These are phyloP conservation scores for Pygoscelis adeliae DNA, from an alignment of 2,113 vertebrate genomes.

Conservation along the genomic window DNA sequence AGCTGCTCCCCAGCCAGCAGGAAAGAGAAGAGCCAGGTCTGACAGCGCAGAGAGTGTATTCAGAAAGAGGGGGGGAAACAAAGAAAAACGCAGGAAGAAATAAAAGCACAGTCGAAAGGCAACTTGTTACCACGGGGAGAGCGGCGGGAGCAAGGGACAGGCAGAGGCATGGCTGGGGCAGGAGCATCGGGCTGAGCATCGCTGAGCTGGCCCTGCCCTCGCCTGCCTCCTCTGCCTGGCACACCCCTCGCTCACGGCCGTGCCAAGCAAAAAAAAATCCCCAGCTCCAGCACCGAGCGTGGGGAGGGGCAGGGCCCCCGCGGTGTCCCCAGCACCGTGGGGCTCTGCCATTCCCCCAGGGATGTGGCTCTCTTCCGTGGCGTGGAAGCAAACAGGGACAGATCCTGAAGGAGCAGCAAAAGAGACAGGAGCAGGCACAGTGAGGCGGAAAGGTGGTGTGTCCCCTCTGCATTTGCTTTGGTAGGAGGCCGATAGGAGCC, in stretches of 20 bases:
- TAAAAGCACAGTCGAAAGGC: slow-evolving; percentile 27
- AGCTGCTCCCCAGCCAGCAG: background rate
- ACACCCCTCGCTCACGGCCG: background rate
- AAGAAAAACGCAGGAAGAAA: background rate
- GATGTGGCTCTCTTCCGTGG: background rate
- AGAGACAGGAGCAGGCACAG: slow-evolving; percentile 38
- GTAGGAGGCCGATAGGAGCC: background rate
- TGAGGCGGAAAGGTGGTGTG: background rate
- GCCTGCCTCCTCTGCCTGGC: background rate
- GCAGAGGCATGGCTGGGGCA: background rate
- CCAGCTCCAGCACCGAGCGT: background rate
- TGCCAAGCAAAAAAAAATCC: background rate
- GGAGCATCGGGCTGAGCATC: background rate
- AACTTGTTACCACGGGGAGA: background rate
- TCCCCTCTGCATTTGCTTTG: slow-evolving; percentile 4
- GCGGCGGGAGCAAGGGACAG: rapidly evolving
- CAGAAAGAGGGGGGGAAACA: background rate
- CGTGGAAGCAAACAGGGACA: background rate
- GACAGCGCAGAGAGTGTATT: slow-evolving; percentile 55
- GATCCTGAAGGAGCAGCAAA: background rate
- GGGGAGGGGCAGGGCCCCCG: background rate
- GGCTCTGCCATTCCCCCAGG: background rate
- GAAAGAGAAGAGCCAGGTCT: slow-evolving; percentile 24
- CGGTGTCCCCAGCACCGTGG: background rate
- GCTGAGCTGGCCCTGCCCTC: background rate